Conservation (phyloP, 2,113 vertebrate genomes). For the Isichthys henryi region DNA sequence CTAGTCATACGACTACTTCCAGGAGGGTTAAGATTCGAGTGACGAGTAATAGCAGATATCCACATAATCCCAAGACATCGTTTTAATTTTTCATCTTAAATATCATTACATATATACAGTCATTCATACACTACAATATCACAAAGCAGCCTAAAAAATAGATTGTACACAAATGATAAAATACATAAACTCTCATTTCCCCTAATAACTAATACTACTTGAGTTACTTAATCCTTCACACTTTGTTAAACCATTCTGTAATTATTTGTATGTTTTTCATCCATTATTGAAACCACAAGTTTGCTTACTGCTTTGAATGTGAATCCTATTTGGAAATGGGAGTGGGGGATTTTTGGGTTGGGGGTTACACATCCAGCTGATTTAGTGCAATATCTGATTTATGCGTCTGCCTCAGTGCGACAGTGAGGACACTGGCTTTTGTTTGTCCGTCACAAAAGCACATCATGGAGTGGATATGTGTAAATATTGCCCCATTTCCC, state of each 20-base stretch:
- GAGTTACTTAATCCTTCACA: slow-evolving; percentile 22
- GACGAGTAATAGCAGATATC: slow-evolving; percentile 51
- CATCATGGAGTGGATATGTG: background rate
- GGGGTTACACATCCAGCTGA: slow-evolving; percentile 33
- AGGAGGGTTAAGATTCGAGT: slow-evolving; percentile 37
- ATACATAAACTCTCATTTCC: slow-evolving; percentile 45
- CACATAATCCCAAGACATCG: slow-evolving; percentile 43
- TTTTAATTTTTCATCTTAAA: slow-evolving; percentile 45
- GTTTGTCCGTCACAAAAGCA: background rate
- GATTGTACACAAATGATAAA: slow-evolving; percentile 61
- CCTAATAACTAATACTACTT: slow-evolving; percentile 27
- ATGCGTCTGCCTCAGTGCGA: background rate
- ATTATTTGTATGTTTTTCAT: background rate
- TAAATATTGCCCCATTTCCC: background rate
- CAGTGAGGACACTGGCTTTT: background rate
- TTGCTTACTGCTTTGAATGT: slow-evolving; percentile 19
- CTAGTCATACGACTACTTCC: slow-evolving; percentile 27
- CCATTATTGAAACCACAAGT: slow-evolving; percentile 16
- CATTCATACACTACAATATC: slow-evolving; percentile 50
- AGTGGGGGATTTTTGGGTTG: background rate
- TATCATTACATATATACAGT: slow-evolving; percentile 46
- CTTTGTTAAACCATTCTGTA: background rate
- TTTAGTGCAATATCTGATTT: slow-evolving; percentile 33
- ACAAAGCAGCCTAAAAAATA: slow-evolving; percentile 55
- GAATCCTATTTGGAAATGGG: background rate